These are phyloP conservation scores for Exocentrus adspersus DNA, from an alignment of 2,888 invertebrate species.

Conservation along the genomic window DNA sequence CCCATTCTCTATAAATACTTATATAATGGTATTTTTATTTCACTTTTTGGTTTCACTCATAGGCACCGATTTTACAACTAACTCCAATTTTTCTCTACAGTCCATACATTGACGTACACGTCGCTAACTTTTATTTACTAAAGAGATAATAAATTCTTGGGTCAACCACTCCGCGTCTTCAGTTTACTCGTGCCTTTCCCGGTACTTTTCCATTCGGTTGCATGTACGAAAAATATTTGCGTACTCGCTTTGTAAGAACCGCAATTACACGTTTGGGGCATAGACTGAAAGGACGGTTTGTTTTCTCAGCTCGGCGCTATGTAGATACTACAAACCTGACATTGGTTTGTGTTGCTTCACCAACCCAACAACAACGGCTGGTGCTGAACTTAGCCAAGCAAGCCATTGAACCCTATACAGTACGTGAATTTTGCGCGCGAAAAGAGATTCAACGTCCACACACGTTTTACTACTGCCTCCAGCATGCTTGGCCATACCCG, in stretches of 20 bases:
- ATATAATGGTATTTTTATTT: too few relatives aligned
- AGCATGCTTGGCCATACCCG: not conserved
- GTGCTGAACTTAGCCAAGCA: not conserved
- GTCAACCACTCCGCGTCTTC: not conserved
- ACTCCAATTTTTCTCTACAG: too few relatives aligned
- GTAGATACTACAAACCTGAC: not conserved
- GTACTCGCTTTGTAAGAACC: not conserved
- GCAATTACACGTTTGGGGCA: not conserved
- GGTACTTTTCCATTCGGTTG: not conserved
- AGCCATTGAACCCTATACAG: not conserved
- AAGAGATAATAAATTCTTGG: too few relatives aligned
- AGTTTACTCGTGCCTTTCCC: not conserved
- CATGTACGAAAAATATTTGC: not conserved
- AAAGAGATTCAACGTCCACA: not conserved
- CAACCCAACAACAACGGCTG: not conserved
- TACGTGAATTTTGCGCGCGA: constrained; percentile 3
- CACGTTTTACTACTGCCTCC: not conserved
- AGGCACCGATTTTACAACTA: too few relatives aligned
- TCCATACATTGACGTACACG: too few relatives aligned
- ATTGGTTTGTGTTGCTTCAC: not conserved
- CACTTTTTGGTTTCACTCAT: too few relatives aligned
- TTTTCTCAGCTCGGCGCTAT: not conserved
- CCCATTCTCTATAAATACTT: too few relatives aligned
- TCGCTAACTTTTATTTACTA: too few relatives aligned
- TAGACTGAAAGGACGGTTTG: not conserved